These are phyloP conservation scores for Stramonita haemastoma DNA, from an alignment of 2,888 invertebrate species.

Conservation along the genomic window DNA sequence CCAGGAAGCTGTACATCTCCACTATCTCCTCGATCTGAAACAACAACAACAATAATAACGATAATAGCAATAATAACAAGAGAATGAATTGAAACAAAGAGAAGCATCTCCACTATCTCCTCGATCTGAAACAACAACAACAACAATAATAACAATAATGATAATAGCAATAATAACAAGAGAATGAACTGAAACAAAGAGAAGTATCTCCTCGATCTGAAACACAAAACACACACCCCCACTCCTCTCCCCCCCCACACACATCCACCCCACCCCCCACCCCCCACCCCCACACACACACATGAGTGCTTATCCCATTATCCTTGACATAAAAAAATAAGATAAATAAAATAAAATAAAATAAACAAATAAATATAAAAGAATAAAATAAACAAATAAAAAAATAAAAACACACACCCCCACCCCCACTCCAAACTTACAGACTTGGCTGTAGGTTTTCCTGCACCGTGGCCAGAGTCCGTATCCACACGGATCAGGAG, in stretches of 20 bases:
- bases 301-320: too few relatives aligned
- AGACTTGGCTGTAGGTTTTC: conserved; percentile 96
- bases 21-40: conserved; percentile 93
- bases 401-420: too few relatives aligned
- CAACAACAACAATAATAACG: conserved; percentile 62
- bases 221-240: conserved; percentile 67
- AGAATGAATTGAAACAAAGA: neutral
- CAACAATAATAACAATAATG: too few relatives aligned
- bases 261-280: too few relatives aligned
- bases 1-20: conserved; percentile 91
- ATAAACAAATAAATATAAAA: too few relatives aligned
- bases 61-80: too few relatives aligned
- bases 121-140: neutral
- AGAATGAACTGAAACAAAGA: too few relatives aligned
- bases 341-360: too few relatives aligned
- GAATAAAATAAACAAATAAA: too few relatives aligned
- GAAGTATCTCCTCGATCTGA: conserved; percentile 91
- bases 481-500: conserved; percentile 93
- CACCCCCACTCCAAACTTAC: conserved; percentile 79
- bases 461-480: conserved; percentile 97
- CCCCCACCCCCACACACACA: too few relatives aligned
- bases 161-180: too few relatives aligned
- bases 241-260: conserved; percentile 79
- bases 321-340: too few relatives aligned
- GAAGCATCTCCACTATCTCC: neutral